Base-by-base conservation (phyloP, 2,113 vertebrate genomes). In the Saguinus imperator region DNA sequence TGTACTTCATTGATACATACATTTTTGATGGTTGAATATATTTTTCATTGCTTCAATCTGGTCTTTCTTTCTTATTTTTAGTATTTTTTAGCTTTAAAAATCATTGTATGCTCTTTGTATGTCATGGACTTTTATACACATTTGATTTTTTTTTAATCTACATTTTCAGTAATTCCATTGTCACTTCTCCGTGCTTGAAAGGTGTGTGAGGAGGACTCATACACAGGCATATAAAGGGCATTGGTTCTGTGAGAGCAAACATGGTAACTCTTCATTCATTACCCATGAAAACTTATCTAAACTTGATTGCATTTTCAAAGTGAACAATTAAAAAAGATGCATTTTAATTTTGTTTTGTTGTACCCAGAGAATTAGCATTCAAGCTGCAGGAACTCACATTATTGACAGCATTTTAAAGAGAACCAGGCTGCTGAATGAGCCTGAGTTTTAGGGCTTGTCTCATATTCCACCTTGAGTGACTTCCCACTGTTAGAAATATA, bases 331-430 rank as follows among this genome's bases (percentile, higher is more conserved):
- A 91, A 95, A 96, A 95, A 18, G 64, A 16, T 58, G 8, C 12
- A 70, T 93, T 97, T 96, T 93, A 89, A 84, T 95, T 94, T 97
- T 86, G 9, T 82, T 93, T 93, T 94, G 76, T 94, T 97, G 91
- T 57, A 40, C 48, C 45, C 37, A 84, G 37, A 94, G 61, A 84
- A 87, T 96, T 96, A 55, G 37, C 48, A 85, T 89, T 50, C 50
- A 68, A 86, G 57, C 29, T 89, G 20, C 16, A 91, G 80, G 35
- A 87, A 48, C 77, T 92, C n/a, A 45, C 21, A 21, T 93, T 87
- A 81, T 82, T 70, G 25, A 87, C 35, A 86, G 75, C 23, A 35
- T 93, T 92, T 88, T 50, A 81, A 37, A 82, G 75, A 94, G 84
- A 87, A 87, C 6, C 11, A 66, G 55, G 9, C 23, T 96, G 52